Percentiles rank a stretch among this genome's conserved stretches.
Evolutionary conservation across 2,797 vertebrate species (phyloP).

Genomic region (Ctenosaura bakeri): DNA sequence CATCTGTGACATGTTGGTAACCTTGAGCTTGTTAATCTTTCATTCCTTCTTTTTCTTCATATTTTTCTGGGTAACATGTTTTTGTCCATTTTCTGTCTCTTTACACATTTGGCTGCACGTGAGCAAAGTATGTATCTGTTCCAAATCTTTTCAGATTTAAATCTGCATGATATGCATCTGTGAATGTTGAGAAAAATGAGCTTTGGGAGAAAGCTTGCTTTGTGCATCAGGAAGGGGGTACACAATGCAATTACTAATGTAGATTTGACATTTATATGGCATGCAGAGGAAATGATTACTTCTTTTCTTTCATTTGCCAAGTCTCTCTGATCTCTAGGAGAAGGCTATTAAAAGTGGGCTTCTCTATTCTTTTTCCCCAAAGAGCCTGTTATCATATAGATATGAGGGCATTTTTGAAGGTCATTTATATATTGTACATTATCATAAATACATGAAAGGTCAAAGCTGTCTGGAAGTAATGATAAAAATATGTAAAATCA

Average conservation of each 20-base stretch:
- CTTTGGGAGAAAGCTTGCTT: not conserved
- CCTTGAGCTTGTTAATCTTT: too few relatives aligned
- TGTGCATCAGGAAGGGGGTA: not conserved
- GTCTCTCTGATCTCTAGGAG: conserved; percentile 32
- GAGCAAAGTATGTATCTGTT: not conserved
- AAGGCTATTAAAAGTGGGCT: not conserved
- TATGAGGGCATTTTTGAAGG: not conserved
- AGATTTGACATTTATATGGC: not conserved
- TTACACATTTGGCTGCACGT: not conserved
- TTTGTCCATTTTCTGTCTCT: too few relatives aligned
- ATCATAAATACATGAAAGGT: not conserved
- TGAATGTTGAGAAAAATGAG: not conserved
- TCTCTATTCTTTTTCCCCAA: conserved; percentile 24
- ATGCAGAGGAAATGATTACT: conserved; percentile 24
- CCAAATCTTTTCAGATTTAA: conserved; percentile 10
- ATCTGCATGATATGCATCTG: not conserved
- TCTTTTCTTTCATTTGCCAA: conserved; percentile 40
- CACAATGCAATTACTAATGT: not conserved
- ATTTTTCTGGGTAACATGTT: not conserved
- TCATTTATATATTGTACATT: not conserved
- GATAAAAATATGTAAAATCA: conserved; percentile 42
- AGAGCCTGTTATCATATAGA: conserved; percentile 25
- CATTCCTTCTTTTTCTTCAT: not conserved
- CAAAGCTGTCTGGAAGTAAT: conserved; percentile 45
- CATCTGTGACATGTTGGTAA: too few relatives aligned